Percentiles rank a stretch among this genome's conserved stretches.
Evolutionary conservation across 2,113 vertebrate species (phyloP).

Genomic region (Sardina pilchardus): DNA sequence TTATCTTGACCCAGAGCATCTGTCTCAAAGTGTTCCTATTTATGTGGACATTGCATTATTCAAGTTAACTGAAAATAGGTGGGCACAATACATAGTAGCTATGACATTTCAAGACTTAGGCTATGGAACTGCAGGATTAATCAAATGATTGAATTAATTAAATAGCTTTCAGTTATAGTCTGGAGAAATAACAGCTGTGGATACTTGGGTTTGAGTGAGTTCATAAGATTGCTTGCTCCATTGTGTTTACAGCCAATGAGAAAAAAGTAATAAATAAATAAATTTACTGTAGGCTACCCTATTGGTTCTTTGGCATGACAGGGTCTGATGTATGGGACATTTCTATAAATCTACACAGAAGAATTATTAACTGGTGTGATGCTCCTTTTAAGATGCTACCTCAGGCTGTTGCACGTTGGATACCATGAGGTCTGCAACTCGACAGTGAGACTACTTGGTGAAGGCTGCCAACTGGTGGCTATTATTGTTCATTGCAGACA

Average conservation of each 20-base stretch:
- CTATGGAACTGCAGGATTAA: too few relatives aligned
- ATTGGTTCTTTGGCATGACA: not conserved
- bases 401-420: too few relatives aligned
- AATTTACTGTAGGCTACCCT: not conserved
- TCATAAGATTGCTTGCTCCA: too few relatives aligned
- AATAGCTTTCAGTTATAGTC: too few relatives aligned
- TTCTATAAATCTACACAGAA: not conserved
- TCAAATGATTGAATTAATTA: too few relatives aligned
- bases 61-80: too few relatives aligned
- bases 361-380: not conserved
- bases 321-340: not conserved
- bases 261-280: not conserved
- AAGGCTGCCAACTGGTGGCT: conserved; percentile 2
- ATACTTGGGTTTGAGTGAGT: too few relatives aligned
- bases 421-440: not conserved
- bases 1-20: conserved; percentile 19
- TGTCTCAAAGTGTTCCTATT: not conserved
- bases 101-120: too few relatives aligned
- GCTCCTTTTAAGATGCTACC: not conserved
- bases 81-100: too few relatives aligned
- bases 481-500: not conserved
- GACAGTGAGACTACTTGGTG: not conserved
- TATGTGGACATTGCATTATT: too few relatives aligned
- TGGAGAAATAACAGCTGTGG: too few relatives aligned
- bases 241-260: too few relatives aligned